Evolutionary conservation across 2,797 vertebrate species (phyloP).

Genomic region (Sternarchorhynchus goeldii): DNA sequence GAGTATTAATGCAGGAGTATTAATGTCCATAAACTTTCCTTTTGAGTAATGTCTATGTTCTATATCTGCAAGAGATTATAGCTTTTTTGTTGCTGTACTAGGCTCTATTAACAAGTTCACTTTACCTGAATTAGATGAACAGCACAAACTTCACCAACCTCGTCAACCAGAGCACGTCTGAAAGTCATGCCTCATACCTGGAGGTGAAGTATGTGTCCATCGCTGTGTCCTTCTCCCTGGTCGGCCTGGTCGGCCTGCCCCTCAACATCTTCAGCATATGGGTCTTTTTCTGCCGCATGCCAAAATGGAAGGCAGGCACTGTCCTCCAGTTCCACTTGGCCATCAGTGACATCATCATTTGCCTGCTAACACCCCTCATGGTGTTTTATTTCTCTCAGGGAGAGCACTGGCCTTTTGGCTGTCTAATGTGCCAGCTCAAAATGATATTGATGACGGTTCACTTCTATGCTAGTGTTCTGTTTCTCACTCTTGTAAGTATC

Average conservation of each 20-base stretch:
- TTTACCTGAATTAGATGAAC: slow-evolving; percentile 37
- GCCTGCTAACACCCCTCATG: slow-evolving; percentile 60
- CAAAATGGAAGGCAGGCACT: slow-evolving; percentile 61
- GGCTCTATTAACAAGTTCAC: neutral
- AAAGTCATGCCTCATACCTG: slow-evolving; percentile 16
- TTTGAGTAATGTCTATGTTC: neutral
- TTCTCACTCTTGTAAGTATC: slow-evolving; percentile 67
- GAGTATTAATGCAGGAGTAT: no score
- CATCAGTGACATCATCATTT: slow-evolving; percentile 61
- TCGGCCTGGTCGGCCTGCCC: slow-evolving; percentile 67
- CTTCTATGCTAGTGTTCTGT: slow-evolving; percentile 64
- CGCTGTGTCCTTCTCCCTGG: slow-evolving; percentile 62
- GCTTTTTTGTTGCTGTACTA: neutral
- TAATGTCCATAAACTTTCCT: no score
- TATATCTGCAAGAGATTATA: neutral
- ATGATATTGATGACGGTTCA: slow-evolving; percentile 59
- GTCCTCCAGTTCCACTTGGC: slow-evolving; percentile 70
- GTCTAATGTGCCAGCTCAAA: slow-evolving; percentile 63
- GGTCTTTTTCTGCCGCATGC: slow-evolving; percentile 66
- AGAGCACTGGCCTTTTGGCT: slow-evolving; percentile 63
- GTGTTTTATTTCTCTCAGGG: slow-evolving; percentile 53
- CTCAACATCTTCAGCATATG: slow-evolving; percentile 66
- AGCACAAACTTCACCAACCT: neutral
- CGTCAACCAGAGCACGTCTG: no score
- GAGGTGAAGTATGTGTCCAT: slow-evolving; percentile 55